phyloP scores from a whole-genome alignment of 2,113 vertebrate genomes.

The Platysteira castanea region DNA sequence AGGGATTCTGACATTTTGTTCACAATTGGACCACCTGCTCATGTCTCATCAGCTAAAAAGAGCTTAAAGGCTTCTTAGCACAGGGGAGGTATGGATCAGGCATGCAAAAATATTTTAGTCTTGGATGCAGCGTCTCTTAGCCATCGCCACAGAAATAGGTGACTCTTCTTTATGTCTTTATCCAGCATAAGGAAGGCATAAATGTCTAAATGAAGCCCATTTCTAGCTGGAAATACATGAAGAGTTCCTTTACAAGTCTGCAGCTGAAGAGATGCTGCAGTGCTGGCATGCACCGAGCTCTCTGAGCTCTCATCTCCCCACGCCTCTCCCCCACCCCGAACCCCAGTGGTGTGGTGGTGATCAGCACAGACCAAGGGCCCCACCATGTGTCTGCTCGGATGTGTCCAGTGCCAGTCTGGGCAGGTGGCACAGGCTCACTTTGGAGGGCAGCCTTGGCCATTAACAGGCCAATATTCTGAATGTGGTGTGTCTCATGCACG shows the following conservation, averaged over 20 bases:
- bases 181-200: background rate
- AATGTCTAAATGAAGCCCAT: background rate
- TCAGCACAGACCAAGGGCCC: background rate
- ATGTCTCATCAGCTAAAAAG: conserved; percentile 56
- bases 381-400: background rate
- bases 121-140: background rate
- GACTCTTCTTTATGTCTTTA: background rate
- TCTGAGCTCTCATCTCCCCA: accelerated
- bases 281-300: background rate
- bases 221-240: background rate
- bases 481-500: accelerated
- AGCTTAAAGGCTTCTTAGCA: conserved; percentile 56
- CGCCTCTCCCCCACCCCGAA: accelerated
- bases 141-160: background rate
- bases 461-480: background rate
- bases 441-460: background rate
- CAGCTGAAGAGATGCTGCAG: background rate
- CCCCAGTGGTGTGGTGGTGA: background rate
- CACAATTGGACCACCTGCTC: conserved; percentile 66
- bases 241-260: background rate
- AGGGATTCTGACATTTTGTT: conserved; percentile 56
- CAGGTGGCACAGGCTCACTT: background rate
- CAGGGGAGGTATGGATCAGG: conserved; percentile 30
- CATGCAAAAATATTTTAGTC: conserved; percentile 36
- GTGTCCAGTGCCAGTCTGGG: background rate